Conservation (phyloP, 2,113 vertebrate species). For the Chionomys nivalis region DNA sequence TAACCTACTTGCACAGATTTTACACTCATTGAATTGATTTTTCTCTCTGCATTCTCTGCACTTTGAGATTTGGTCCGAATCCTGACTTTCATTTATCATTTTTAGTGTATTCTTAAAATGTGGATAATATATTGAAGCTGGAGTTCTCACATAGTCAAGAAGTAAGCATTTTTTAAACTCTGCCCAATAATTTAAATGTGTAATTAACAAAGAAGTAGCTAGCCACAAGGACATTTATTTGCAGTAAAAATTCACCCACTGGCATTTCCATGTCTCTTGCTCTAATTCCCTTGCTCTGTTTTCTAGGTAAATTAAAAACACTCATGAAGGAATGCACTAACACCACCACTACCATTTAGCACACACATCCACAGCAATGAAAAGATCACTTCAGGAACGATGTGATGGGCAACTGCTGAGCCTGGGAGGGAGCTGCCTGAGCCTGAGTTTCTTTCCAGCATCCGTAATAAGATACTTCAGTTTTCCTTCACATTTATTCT, state of each 20-base stretch:
- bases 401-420: not conserved
- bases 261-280: not conserved
- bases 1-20: conserved; percentile 7
- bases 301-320: conserved; percentile 27
- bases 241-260: not conserved
- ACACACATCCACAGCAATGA: not conserved
- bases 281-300: conserved; percentile 1
- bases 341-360: not conserved
- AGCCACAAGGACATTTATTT: not conserved
- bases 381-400: not conserved
- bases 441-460: not conserved
- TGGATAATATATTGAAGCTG: not conserved
- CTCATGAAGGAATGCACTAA: not conserved
- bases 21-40: not conserved
- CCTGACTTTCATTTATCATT: not conserved
- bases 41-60: not conserved
- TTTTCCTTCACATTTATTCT: not conserved
- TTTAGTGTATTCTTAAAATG: not conserved
- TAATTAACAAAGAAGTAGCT: conserved; percentile 7
- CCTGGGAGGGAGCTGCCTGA: not conserved
- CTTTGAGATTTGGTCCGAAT: not conserved
- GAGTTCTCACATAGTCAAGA: not conserved
- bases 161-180: not conserved
- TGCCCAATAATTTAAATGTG: not conserved
- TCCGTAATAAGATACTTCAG: not conserved